These are phyloP conservation scores for Danio rerio DNA, from an alignment of 2,113 vertebrate genomes.

Conservation along the genomic window DNA sequence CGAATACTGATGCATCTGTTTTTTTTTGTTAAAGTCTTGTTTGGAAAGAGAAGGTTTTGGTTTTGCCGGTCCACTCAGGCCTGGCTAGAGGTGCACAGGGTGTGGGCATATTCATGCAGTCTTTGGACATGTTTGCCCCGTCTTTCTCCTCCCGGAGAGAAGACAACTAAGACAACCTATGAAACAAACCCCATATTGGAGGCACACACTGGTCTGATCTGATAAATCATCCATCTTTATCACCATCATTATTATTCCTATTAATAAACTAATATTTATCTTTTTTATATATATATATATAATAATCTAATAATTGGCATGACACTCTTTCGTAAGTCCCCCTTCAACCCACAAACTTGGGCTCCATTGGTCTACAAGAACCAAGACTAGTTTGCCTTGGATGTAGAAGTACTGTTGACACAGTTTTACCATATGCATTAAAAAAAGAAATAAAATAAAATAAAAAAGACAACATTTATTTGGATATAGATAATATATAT, in stretches of 20 bases:
- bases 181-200: conserved; percentile 81
- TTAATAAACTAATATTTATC: conserved; percentile 52
- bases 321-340: conserved; percentile 83
- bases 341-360: conserved; percentile 67
- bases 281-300: conserved; percentile 54
- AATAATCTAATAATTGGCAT: conserved; percentile 90
- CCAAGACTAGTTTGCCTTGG: conserved; percentile 87
- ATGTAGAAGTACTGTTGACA: conserved; percentile 86
- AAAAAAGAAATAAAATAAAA: conserved; percentile 80
- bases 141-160: conserved; percentile 53
- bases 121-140: conserved; percentile 78
- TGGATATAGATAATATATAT: conserved; percentile 42
- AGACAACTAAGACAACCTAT: conserved; percentile 73
- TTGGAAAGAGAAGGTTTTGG: conserved; percentile 54
- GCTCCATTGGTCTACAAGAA: conserved; percentile 58
- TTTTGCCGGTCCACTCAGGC: conserved; percentile 53
- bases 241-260: conserved; percentile 27
- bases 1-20: conserved; percentile 55
- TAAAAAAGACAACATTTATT: conserved; percentile 38
- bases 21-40: conserved; percentile 31
- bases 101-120: conserved; percentile 66
- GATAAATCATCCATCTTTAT: conserved; percentile 59
- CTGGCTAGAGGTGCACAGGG: conserved; percentile 45
- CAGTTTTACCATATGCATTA: conserved; percentile 91
- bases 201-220: conserved; percentile 99